Evolutionary conservation across 2,797 vertebrate genomes (phyloP).

Genomic region (Cichlasoma orientale): DNA sequence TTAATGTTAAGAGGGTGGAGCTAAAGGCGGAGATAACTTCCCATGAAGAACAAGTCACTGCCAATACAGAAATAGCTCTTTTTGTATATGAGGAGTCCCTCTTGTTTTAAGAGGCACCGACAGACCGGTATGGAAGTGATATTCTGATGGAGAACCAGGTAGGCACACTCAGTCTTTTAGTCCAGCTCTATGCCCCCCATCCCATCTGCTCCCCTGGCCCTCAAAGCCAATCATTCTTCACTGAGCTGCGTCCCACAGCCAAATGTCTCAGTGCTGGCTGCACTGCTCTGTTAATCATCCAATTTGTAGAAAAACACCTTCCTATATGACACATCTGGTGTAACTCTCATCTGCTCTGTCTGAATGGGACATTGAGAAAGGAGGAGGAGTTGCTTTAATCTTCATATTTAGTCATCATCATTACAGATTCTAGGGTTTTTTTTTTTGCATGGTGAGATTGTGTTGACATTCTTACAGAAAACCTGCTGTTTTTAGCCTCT

Average conservation of each 20-base stretch:
- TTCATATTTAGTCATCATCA: conserved; percentile 52
- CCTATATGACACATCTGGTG: conserved; percentile 72
- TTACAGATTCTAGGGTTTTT: conserved; percentile 21
- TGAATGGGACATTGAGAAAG: conserved; percentile 44
- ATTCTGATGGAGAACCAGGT: conserved; percentile 48
- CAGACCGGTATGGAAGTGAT: conserved; percentile 15
- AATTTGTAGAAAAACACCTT: conserved; percentile 72
- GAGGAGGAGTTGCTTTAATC: conserved; percentile 42
- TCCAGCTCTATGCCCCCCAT: conserved; percentile 51
- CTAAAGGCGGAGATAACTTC: conserved; percentile 67
- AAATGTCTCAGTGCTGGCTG: conserved; percentile 61
- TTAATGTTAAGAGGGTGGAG: conserved; percentile 81
- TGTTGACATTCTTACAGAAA: conserved; percentile 22
- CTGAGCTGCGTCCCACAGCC: conserved; percentile 46
- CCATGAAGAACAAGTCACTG: conserved; percentile 44
- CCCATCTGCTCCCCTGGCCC: conserved; percentile 74
- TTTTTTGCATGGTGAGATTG: conserved; percentile 11
- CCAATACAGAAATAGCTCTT: conserved; percentile 17
- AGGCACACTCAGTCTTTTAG: conserved; percentile 29
- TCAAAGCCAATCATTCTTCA: conserved; percentile 65
- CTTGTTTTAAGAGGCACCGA: not conserved
- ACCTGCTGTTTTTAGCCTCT: conserved; percentile 21
- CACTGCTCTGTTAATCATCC: conserved; percentile 70
- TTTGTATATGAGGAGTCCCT: conserved; percentile 20
- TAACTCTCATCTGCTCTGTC: conserved; percentile 54